Percentiles rank a stretch among this genome's conserved stretches.
Evolutionary conservation across 2,113 vertebrate species (phyloP).

Genomic region (Phaethon lepturus): DNA sequence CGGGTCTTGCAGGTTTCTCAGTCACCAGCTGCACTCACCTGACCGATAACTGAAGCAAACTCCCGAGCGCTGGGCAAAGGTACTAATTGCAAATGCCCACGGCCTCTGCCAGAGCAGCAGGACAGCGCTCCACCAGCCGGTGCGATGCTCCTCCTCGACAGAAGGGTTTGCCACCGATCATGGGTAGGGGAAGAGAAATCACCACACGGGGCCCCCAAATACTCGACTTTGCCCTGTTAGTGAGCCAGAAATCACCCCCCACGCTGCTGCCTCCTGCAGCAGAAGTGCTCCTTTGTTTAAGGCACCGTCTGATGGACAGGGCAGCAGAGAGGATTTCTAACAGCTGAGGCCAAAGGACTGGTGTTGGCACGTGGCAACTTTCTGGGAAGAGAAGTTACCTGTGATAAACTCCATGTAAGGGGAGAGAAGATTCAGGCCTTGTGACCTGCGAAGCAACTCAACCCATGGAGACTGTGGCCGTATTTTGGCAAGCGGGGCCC

Average conservation of each 20-base stretch:
- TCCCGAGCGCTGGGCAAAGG: neutral
- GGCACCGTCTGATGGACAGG: neutral
- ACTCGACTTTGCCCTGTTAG: neutral
- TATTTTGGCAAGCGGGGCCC: neutral
- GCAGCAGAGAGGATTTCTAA: neutral
- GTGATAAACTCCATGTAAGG: neutral
- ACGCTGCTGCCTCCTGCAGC: neutral
- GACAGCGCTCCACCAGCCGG: neutral
- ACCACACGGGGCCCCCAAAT: neutral
- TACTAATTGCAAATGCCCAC: conserved; percentile 18
- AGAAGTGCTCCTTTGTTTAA: neutral
- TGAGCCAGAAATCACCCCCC: neutral
- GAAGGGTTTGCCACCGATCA: neutral
- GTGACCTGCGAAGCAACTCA: neutral
- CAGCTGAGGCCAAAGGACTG: rapidly evolving
- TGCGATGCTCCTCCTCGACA: neutral
- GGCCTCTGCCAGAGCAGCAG: neutral
- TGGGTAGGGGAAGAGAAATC: neutral
- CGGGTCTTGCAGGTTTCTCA: neutral
- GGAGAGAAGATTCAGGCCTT: neutral
- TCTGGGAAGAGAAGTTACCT: neutral
- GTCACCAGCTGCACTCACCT: conserved; percentile 1
- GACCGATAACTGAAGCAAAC: neutral
- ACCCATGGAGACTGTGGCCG: neutral
- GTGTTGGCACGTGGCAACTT: neutral